A percentile compares a stretch with the other conserved stretches of the same genome.
Conservation (phyloP, 2,888 invertebrate species). For the Euplagia quadripunctaria region DNA sequence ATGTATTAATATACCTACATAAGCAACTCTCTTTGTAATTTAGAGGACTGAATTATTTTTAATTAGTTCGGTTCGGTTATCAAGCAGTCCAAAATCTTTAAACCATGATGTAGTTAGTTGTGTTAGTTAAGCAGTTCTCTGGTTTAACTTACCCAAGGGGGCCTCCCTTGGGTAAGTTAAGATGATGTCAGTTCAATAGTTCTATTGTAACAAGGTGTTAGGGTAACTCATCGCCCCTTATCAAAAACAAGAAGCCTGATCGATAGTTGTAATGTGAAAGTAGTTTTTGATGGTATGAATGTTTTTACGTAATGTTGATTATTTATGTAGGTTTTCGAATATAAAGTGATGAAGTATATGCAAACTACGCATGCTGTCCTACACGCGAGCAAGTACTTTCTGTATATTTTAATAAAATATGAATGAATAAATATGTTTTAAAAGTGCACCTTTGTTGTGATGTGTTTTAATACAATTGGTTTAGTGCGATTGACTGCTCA, state of each 20-base stretch:
- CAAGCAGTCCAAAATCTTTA: background rate
- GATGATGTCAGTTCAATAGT: slow-evolving; percentile 10
- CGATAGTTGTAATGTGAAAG: background rate
- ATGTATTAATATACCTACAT: too few relatives aligned
- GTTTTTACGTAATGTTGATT: background rate
- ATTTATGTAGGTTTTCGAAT: background rate
- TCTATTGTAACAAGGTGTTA: slow-evolving; percentile 9
- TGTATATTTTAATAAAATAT: too few relatives aligned
- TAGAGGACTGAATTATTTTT: too few relatives aligned
- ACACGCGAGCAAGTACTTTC: too few relatives aligned
- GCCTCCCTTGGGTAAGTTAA: background rate
- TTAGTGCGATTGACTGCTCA: too few relatives aligned
- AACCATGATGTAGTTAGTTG: background rate
- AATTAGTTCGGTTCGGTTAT: background rate
- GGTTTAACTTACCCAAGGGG: background rate
- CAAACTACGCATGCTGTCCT: too few relatives aligned
- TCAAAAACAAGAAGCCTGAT: slow-evolving; percentile 11
- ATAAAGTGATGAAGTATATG: background rate
- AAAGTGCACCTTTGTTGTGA: too few relatives aligned
- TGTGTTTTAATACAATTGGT: too few relatives aligned
- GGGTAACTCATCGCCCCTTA: slow-evolving; percentile 9
- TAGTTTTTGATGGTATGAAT: background rate
- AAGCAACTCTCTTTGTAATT: too few relatives aligned
- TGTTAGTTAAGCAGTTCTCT: background rate
- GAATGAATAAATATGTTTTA: too few relatives aligned